Evolutionary conservation across 1,140 invertebrate genomes (phyloP), one percentile per base, ranked within the genome.

Genomic region (Ectropis grisescens): DNA sequence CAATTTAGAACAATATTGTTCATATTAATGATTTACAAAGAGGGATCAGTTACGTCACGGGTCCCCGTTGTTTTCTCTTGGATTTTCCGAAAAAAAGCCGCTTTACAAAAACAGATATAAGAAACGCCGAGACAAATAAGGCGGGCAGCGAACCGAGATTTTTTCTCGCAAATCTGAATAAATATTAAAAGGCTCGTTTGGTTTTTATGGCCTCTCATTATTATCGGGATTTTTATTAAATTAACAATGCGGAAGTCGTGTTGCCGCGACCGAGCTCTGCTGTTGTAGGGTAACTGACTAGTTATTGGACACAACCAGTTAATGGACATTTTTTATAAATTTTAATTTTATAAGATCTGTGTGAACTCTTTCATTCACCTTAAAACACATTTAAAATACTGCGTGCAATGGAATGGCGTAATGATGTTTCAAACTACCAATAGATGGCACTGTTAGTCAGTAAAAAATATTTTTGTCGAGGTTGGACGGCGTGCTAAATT

Each of bases 61-160:
- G 37, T 36, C 37, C 41, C 33, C 41, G 38, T 40, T 42, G 57
- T 60, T 51, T 64, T 47, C 19, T 24, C 41, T 29, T 40, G 43
- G 47, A 56, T 58, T 59, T 56, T 37, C 33, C 4, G 3, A 3
- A 26, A 9, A 25, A 60, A 59, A 61, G 59, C 58, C 37, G 59
- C 57, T 66, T 65, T 58, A 38, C 30, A 44, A 40, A 54, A 64
- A 56, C 54, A 58, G 52, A 66, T 60, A 60, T 44, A 58, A 52
- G 54, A 42, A 53, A 42, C 40, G n/a, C n/a, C n/a, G 51, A 67
- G 54, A 61, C 59, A 70, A 70, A 67, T 70, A 67, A 57, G 31
- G 44, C 29, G 37, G 31, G 37, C 51, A 47, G 42, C 41, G 48
- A 51, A 38, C 41, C 55, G 51, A 32, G 46, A 51, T 54, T 53